Evolutionary conservation across 2,113 vertebrate species (phyloP).

Genomic region (Pleuronectes platessa): DNA sequence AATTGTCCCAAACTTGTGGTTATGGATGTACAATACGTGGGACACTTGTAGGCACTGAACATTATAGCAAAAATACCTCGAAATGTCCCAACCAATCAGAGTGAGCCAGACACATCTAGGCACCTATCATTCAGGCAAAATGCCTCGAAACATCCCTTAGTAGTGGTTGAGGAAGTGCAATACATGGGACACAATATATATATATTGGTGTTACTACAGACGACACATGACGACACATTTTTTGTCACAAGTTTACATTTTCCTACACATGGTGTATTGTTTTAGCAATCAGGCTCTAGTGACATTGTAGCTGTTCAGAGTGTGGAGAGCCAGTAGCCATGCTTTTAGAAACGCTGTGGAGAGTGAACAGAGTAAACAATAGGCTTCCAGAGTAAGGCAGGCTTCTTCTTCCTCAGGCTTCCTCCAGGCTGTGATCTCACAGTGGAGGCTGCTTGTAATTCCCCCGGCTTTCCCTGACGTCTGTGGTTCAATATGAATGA

Average conservation of each 20-base stretch:
- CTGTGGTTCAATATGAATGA: slow-evolving; percentile 79
- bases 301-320: slow-evolving; percentile 8
- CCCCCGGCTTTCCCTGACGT: slow-evolving; percentile 72
- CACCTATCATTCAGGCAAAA: too few relatives aligned
- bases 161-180: too few relatives aligned
- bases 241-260: background rate
- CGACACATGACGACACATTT: background rate
- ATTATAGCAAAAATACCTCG: too few relatives aligned
- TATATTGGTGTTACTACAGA: too few relatives aligned
- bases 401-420: slow-evolving; percentile 53
- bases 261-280: background rate
- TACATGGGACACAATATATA: too few relatives aligned
- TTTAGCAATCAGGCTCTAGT: background rate
- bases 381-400: slow-evolving; percentile 31
- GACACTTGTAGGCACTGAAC: too few relatives aligned
- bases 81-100: too few relatives aligned
- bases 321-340: slow-evolving; percentile 13
- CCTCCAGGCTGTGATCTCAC: slow-evolving; percentile 63
- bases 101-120: too few relatives aligned
- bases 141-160: too few relatives aligned
- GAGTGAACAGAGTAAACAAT: slow-evolving; percentile 57
- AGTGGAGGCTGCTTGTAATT: slow-evolving; percentile 76
- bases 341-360: slow-evolving; percentile 25
- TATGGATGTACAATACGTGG: too few relatives aligned
- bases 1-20: too few relatives aligned